Evolutionary conservation across 1,140 invertebrate species (phyloP), one percentile per base, ranked within the genome.

Genomic region (Formica selysi): DNA sequence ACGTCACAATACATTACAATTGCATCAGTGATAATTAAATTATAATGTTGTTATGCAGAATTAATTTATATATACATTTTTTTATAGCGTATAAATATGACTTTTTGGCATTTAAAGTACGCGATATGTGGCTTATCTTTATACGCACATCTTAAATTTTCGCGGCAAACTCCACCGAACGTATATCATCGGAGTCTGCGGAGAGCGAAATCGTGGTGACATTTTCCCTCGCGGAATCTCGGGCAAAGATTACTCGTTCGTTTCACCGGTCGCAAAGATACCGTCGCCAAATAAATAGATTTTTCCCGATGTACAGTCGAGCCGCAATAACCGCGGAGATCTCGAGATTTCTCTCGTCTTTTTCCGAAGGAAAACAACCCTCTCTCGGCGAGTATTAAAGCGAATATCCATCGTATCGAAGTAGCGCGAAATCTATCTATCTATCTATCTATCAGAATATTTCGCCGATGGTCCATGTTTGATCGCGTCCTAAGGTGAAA

Each of bases 251-350:
- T 61, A 81, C 67, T 73, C 68, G 79, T 48, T 83, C 38, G 79
- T 74, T 83, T 81, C 61, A 61, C 38, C 68, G 38, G 38, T 74
- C 79, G 54, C 79, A 13, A 83, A 57, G 51, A 83, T 61, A 83
- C 29, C 51, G 19, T 13, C 67, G 19, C 41, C 79, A 83, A 83
- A 83, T 83, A 83, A 83, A 83, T 83, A 83, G 79, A 83, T 83
- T 74, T 81, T 38, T 44, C 6, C 13, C 78, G 8, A 38, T 48
- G 51, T 41, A 22, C 10, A 11, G 0, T 38, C 19, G 2, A 38
- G 26, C n/a, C 68, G 68, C 79, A 61, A 83, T 73, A 73, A 61
- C 79, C 54, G 79, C 38, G 16, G 3, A 41, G 54, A 83, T 81
- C 36, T 71, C 51, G 51, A 81, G 16, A 71, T 29, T 26, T 59